Evolutionary conservation across 1,140 invertebrate species (phyloP).

Genomic region (Brevipalpus yothersi): DNA sequence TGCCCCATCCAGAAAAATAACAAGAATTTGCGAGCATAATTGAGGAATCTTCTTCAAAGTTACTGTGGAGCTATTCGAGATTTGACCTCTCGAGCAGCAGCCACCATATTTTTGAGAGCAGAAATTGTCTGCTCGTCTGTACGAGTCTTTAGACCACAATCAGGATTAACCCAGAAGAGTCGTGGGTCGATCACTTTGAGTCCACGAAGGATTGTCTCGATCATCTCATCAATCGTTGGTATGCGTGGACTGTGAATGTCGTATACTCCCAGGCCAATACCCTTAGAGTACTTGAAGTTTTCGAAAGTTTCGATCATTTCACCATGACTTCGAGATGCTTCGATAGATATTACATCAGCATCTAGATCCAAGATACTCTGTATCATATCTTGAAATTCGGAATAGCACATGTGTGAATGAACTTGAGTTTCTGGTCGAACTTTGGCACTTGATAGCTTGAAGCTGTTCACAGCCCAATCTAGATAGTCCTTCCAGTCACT

Average conservation of each 20-base stretch:
- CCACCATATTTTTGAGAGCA: neutral
- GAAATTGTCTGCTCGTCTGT: neutral
- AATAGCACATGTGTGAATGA: neutral
- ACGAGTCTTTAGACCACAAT: neutral
- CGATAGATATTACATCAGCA: neutral
- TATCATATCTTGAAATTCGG: neutral
- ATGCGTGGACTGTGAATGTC: neutral
- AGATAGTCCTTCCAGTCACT: neutral
- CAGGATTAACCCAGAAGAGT: neutral
- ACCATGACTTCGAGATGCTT: neutral
- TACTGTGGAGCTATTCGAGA: neutral
- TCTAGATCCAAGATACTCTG: neutral
- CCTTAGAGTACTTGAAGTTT: neutral
- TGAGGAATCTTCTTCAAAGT: neutral
- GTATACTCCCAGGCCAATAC: neutral
- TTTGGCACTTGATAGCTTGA: neutral
- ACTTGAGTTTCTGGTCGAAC: neutral
- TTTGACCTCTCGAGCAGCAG: neutral
- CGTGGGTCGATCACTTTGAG: neutral
- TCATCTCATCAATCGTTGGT: neutral
- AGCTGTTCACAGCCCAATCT: neutral
- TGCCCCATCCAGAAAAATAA: neutral
- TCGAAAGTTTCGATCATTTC: neutral
- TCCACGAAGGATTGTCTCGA: neutral
- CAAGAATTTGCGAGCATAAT: neutral